A percentile compares a stretch with the other conserved stretches of the same genome.
Evolutionary conservation across 2,797 vertebrate species (phyloP).

Genomic region (Manis pentadactyla): DNA sequence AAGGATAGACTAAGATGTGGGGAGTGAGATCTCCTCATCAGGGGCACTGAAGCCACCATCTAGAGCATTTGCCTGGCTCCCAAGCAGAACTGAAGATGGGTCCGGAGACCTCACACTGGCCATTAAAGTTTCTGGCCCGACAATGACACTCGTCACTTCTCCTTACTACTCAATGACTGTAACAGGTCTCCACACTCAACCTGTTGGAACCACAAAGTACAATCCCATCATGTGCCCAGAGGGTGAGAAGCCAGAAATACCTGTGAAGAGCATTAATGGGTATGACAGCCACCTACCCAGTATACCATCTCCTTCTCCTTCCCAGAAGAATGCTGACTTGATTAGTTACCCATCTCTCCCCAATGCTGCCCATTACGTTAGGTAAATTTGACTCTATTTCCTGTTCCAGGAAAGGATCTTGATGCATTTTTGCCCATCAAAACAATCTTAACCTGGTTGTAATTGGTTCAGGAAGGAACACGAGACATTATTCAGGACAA

Average conservation of each 20-base stretch:
- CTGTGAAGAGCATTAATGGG: background rate
- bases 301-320: background rate
- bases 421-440: background rate
- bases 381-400: background rate
- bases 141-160: background rate
- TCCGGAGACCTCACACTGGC: background rate
- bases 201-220: background rate
- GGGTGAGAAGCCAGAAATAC: background rate
- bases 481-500: background rate
- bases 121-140: background rate
- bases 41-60: background rate
- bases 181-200: background rate
- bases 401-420: background rate
- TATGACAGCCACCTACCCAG: background rate
- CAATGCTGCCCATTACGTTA: background rate
- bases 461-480: slow-evolving; percentile 1
- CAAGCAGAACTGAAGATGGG: background rate
- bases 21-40: background rate
- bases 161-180: background rate
- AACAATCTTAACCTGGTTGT: background rate
- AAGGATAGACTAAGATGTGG: background rate
- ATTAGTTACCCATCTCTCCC: background rate
- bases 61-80: background rate
- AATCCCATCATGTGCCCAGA: background rate
- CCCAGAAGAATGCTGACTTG: background rate